Evolutionary conservation across 2,797 vertebrate genomes (phyloP).

Genomic region (Emydoidea blandingii): DNA sequence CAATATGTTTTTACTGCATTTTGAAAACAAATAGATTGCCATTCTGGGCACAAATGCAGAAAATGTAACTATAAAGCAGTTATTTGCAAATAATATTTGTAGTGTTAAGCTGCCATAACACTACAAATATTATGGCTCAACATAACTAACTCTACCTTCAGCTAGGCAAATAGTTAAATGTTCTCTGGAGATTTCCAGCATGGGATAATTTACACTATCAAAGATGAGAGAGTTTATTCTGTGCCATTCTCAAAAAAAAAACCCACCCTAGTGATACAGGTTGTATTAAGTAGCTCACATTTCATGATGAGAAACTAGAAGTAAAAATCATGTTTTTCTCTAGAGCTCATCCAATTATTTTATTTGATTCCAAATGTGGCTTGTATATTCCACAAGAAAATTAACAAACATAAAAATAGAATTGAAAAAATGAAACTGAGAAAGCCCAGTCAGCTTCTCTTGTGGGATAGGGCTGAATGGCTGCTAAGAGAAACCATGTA

Average conservation of each 20-base stretch:
- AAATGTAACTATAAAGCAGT: background rate
- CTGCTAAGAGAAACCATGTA: background rate
- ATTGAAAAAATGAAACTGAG: background rate
- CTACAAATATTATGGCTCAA: background rate
- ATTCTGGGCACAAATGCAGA: background rate
- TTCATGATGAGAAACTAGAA: background rate
- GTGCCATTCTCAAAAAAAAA: background rate
- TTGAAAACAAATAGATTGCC: background rate
- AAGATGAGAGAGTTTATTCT: background rate
- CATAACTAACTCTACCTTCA: background rate
- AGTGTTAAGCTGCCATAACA: background rate
- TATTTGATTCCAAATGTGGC: background rate
- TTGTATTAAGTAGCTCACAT: background rate
- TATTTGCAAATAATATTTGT: background rate
- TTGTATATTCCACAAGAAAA: background rate
- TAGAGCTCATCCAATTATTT: background rate
- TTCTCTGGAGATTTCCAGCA: background rate
- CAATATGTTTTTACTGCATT: background rate
- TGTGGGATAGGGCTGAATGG: background rate
- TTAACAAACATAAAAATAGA: background rate
- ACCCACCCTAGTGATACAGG: fast-evolving
- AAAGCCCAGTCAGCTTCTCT: background rate
- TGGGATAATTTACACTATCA: background rate
- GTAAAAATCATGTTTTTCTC: background rate
- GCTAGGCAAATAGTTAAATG: background rate